phyloP scores from a whole-genome alignment of 92 coral and sea anemone species.

The Porites lobata region DNA sequence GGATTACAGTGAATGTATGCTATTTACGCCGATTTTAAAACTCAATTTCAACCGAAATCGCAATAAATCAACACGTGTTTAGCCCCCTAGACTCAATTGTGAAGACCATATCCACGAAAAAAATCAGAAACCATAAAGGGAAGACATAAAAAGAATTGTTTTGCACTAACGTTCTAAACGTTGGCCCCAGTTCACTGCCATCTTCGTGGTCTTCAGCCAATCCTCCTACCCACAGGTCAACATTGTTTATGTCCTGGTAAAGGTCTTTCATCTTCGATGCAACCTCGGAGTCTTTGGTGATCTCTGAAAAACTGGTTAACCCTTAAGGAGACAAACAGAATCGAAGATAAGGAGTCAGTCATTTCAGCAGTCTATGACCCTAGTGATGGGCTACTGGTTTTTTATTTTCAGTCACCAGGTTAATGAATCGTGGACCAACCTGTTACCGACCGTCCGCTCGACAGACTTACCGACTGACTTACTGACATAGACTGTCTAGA shows the following conservation, averaged over 20 bases:
- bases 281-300: constrained; percentile 57
- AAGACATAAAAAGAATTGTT: neutral
- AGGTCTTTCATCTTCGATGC: constrained; percentile 63
- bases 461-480: neutral
- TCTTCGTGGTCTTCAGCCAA: constrained; percentile 85
- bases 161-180: constrained; percentile 83
- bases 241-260: constrained; percentile 79
- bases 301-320: constrained; percentile 60
- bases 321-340: neutral
- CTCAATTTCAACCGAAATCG: too few relatives aligned
- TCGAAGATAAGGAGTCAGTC: too few relatives aligned
- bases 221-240: constrained; percentile 90
- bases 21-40: too few relatives aligned
- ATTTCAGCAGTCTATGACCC: too few relatives aligned
- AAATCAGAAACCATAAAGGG: too few relatives aligned
- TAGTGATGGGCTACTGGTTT: too few relatives aligned
- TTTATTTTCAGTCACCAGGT: too few relatives aligned
- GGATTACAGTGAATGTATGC: too few relatives aligned
- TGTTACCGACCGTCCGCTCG: neutral
- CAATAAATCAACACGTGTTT: too few relatives aligned
- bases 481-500: neutral
- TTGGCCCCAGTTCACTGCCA: constrained; percentile 93
- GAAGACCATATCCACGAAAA: neutral
- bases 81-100: too few relatives aligned
- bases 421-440: too few relatives aligned